Conservation (phyloP, 2,113 vertebrate genomes). For the Sakesphorus luctuosus region DNA sequence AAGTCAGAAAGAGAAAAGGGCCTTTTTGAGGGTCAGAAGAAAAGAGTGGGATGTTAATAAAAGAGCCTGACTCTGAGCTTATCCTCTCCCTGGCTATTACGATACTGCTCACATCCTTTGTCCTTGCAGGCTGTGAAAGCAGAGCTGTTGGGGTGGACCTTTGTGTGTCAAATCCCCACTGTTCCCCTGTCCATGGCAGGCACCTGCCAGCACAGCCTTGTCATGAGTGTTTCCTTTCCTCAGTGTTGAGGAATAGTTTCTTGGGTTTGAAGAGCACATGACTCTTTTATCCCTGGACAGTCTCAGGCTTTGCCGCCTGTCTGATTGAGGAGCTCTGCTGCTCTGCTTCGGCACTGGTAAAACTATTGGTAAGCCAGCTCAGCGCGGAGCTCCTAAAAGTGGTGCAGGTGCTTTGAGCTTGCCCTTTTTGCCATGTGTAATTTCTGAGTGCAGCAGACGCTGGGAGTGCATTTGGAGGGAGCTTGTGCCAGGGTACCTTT, state of each 20-base stretch:
- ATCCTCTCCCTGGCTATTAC: not conserved
- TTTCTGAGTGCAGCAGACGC: not conserved
- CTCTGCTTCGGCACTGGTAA: not conserved
- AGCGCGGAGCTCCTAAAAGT: not conserved
- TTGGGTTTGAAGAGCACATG: accelerated
- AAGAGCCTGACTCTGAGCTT: not conserved
- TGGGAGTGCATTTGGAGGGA: not conserved
- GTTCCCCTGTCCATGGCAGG: accelerated
- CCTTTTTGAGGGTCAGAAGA: not conserved
- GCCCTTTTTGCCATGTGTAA: not conserved
- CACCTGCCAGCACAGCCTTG: not conserved
- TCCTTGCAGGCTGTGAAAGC: not conserved
- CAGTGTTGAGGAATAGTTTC: not conserved
- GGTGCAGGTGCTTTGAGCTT: not conserved
- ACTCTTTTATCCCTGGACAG: not conserved
- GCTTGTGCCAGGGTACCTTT: not conserved
- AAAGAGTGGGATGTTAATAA: not conserved
- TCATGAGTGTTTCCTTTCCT: not conserved
- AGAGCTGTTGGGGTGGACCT: accelerated
- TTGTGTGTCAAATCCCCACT: not conserved
- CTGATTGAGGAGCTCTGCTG: accelerated
- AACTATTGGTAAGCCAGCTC: not conserved
- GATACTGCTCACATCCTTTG: not conserved
- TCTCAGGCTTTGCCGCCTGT: accelerated
- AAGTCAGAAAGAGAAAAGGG: not conserved